Evolutionary conservation across 2,797 vertebrate species (phyloP).

Genomic region (Discoglossus pictus): DNA sequence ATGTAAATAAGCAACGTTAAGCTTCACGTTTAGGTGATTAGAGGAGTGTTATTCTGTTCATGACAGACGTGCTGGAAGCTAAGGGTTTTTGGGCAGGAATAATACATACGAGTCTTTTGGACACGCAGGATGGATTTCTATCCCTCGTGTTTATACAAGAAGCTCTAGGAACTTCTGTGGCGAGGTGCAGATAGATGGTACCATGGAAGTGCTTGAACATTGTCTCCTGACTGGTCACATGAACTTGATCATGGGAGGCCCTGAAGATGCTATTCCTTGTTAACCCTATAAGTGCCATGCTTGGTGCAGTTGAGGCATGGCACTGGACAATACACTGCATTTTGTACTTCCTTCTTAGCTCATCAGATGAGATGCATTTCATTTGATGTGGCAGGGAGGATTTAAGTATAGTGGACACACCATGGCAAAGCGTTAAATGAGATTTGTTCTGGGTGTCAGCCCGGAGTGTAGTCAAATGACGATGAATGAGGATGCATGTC

Average conservation of each 20-base stretch:
- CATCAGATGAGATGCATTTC: conserved; percentile 30
- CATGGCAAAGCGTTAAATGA: conserved; percentile 39
- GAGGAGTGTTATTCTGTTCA: too few relatives aligned
- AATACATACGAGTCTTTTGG: background rate
- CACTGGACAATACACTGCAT: conserved; percentile 28
- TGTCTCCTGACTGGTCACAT: conserved; percentile 25
- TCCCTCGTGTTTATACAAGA: background rate
- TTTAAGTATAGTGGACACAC: conserved; percentile 15
- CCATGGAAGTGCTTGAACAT: background rate
- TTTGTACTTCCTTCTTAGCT: background rate
- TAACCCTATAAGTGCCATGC: background rate
- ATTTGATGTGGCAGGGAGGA: conserved; percentile 23
- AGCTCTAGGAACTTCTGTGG: background rate
- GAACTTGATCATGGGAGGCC: background rate
- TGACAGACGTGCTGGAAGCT: too few relatives aligned
- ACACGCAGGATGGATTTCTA: background rate
- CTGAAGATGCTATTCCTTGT: background rate
- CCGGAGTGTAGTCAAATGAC: conserved; percentile 18
- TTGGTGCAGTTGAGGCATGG: background rate
- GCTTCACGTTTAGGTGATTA: too few relatives aligned
- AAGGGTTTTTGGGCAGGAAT: too few relatives aligned
- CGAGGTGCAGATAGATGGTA: background rate
- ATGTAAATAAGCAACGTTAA: too few relatives aligned
- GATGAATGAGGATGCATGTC: conserved; percentile 4
- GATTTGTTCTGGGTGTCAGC: conserved; percentile 41